Conservation (phyloP, 2,797 vertebrate species). For the Spheniscus humboldti region DNA sequence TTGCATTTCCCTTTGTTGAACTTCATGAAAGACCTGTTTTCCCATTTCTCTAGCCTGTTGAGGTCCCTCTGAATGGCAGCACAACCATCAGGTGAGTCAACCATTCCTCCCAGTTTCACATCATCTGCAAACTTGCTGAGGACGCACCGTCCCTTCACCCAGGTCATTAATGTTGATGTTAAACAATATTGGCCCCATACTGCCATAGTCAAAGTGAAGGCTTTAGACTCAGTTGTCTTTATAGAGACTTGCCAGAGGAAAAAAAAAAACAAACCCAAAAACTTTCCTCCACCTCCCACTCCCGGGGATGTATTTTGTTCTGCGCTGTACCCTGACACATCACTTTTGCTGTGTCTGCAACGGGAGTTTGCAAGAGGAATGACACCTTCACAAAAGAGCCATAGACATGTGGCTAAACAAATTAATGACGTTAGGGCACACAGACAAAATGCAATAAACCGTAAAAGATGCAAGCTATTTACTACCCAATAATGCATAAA, state of each 20-base stretch:
- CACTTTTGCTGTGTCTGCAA: background rate
- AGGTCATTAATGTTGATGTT: background rate
- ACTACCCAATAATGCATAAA: background rate
- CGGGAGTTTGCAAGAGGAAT: background rate
- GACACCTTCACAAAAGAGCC: slow-evolving; percentile 47
- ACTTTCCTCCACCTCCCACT: background rate
- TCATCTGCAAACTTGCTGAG: background rate
- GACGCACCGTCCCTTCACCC: background rate
- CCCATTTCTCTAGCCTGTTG: background rate
- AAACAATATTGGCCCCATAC: background rate
- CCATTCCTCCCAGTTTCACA: background rate
- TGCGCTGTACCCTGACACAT: background rate
- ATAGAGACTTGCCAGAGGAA: background rate
- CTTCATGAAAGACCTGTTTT: background rate
- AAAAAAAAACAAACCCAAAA: background rate
- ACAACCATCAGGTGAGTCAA: background rate
- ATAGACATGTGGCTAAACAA: background rate
- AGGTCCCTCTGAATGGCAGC: background rate
- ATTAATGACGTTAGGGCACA: background rate
- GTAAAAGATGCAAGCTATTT: background rate
- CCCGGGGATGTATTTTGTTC: background rate
- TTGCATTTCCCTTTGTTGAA: background rate
- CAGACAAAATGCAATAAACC: background rate
- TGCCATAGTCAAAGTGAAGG: background rate
- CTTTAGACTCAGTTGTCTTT: background rate